Evolutionary conservation across 2,797 vertebrate species (phyloP), one percentile per base, ranked within the genome.

Genomic region (Otolemur crassicaudatus): DNA sequence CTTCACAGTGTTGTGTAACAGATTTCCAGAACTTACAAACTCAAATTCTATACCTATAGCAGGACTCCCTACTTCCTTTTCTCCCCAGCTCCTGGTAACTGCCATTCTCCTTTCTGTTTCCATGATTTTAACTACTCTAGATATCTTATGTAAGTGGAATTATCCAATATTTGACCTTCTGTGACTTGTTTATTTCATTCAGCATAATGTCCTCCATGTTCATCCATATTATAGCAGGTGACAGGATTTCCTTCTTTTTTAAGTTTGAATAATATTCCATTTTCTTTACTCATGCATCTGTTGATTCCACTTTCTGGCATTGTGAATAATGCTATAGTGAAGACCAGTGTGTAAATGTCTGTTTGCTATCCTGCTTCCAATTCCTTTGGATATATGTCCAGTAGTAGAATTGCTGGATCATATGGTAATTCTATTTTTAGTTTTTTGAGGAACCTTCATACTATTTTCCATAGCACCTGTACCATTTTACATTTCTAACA

Each of bases 241-340:
- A 73, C 22, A 95, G 56, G 27, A 87, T 89, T 89, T 91, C 27
- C 49, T 73, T 67, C 27, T 56, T 86, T 77, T 84, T 61, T n/a
- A 75, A 67, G 46, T n/a, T 22, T 79, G 34, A 77, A 37, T 87
- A 31, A 49, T 87, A 79, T 31, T 83, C 46, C 19, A 37, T 72
- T 87, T 94, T 94, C 4, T 82, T 86, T 81, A 29, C 58, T 22
- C 2, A 11, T 46, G 37, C n/a, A 75, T 73, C 31, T 79, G 19
- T 43, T 37, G n/a, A 6, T 84, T 76, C 58, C 1, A 46, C 34
- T 12, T 87, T 49, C 58, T 67, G 61, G 37, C 17, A 7, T 86
- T 76, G 40, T 72, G 25, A 79, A 79, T 88, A 85, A 89, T 73
- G 46, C 53, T 40, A 23, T 60, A 75, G 1, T 82, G 56, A 73